Base-by-base conservation (phyloP, 1,140 invertebrate species). In the Delia radicum region DNA sequence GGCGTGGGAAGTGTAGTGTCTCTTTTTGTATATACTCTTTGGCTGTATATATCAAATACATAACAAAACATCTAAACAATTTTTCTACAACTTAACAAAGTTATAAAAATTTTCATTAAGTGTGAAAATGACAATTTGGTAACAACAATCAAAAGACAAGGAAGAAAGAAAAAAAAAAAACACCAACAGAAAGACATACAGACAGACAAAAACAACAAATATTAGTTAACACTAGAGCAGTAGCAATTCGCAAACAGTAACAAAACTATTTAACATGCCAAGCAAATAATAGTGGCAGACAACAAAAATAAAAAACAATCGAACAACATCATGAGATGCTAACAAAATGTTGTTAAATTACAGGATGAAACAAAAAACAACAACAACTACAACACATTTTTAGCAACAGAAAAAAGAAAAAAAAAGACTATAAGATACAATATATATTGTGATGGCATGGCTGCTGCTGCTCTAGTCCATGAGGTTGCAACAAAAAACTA, bases 101-200 rank as follows among this genome's bases (percentile, higher is more conserved):
- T 69, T 69, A 69, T 33, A 69, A 69, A 28, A 69, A 69, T 69
- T 69, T 69, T 33, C 29, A 37, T 69, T 69, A 69, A 69, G 65
- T 69, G 65, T 69, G 65, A 69, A 69, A 69, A 69, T 33, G 65
- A 69, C 65, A 69, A 69, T 69, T 69, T 55, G 26, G 71, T 28
- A 48, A 55, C 71, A 73, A 73, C 71, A 73, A 48, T n/a, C n/a
- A n/a, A n/a, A n/a, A n/a, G n/a, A n/a, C n/a, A n/a, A n/a, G n/a
- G n/a, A n/a, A n/a, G n/a, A n/a, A n/a, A n/a, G n/a, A n/a, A n/a
- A n/a, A n/a, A n/a, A n/a, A n/a, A n/a, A 12, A 73, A 24, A 48
- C 6, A 73, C 18, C 71, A 28, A 27, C 33, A 73, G 37, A 2
- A 28, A 15, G 15, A 28, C 12, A 28, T 28, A 65, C 62, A 65